Conservation (phyloP, 2,888 invertebrate genomes). For the Chrysodeixis includens region DNA sequence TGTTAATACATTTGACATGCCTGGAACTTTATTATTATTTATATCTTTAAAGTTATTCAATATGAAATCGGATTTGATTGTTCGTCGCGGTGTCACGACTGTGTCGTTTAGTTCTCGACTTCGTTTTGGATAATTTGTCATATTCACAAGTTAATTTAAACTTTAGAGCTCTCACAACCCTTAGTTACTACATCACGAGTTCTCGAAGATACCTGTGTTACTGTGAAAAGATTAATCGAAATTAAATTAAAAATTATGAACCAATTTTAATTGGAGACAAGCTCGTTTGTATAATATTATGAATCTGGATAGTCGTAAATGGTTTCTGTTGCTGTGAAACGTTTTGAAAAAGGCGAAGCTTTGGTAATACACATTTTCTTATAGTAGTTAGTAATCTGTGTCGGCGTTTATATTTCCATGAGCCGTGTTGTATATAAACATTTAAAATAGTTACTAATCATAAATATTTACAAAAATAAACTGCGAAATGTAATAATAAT, state of each 20-base stretch:
- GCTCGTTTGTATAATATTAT: conserved; percentile 28
- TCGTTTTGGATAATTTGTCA: not conserved
- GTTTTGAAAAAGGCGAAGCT: conserved; percentile 45
- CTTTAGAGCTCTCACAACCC: not conserved
- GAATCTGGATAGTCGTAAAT: conserved; percentile 48
- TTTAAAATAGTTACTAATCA: conserved; percentile 69
- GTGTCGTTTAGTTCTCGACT: not conserved
- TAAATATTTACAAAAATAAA: conserved; percentile 71
- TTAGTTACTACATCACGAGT: not conserved
- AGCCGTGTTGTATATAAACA: conserved; percentile 68
- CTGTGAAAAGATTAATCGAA: conserved; percentile 30
- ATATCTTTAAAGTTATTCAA: not conserved
- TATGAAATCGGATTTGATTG: not conserved
- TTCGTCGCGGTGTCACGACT: not conserved
- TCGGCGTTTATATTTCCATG: conserved; percentile 56
- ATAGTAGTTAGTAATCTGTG: conserved; percentile 37
- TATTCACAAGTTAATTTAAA: not conserved
- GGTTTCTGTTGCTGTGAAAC: conserved; percentile 1
- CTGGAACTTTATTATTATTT: conserved; percentile 4
- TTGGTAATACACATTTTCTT: conserved; percentile 35
- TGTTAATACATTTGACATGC: conserved; percentile 4
- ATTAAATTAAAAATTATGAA: conserved; percentile 22
- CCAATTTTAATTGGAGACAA: conserved; percentile 25
- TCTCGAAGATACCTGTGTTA: not conserved
- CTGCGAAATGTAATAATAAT: conserved; percentile 53